Evolutionary conservation across 2,888 invertebrate genomes (phyloP), one percentile per base, ranked within the genome.

Genomic region (Brachylomia viminalis): DNA sequence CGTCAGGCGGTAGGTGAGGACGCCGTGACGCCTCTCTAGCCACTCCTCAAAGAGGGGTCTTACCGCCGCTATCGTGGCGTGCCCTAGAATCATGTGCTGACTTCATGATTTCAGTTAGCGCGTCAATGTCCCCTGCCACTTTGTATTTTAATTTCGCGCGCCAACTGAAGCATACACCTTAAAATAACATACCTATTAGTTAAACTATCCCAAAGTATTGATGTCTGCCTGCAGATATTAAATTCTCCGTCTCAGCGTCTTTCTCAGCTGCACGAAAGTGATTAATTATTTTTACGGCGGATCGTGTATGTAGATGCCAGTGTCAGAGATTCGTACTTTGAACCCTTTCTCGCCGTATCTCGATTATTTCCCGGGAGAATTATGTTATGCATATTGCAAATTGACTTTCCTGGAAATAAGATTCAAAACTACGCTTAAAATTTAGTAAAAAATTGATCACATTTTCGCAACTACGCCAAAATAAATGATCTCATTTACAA

Each of bases 291-390:
- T 87, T 83, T 74, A 86, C 73, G 77, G 67, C 56, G 58, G 30
- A 66, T 15, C 72, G 49, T 61, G 56, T 75, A 42, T 45, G 64
- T 84, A 59, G 52, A 54, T 54, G 67, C 71, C 66, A 82, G 77
- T 70, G 58, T 45, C 75, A 72, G 71, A 69, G 74, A 75, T 77
- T 79, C 72, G 45, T 74, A 27, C 45, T 72, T 66, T 54, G 56
- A 82, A 83, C 78, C 83, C 75, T 77, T 82, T 77, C 58, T 33
- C 65, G 54, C n/a, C 74, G 56, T 82, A 72, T 77, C 87, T 73
- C 75, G 64, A 84, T 85, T 85, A 85, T 86, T 87, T 87, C 85
- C 85, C 85, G 49, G 64, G 85, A 77, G 85, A 49, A 77, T 68
- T 65, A 61, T 70, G 52, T 69, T 65, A 77, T 82, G 82, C 75